Conservation (phyloP, 2,113 vertebrate species). For the Hippocampus comes region DNA sequence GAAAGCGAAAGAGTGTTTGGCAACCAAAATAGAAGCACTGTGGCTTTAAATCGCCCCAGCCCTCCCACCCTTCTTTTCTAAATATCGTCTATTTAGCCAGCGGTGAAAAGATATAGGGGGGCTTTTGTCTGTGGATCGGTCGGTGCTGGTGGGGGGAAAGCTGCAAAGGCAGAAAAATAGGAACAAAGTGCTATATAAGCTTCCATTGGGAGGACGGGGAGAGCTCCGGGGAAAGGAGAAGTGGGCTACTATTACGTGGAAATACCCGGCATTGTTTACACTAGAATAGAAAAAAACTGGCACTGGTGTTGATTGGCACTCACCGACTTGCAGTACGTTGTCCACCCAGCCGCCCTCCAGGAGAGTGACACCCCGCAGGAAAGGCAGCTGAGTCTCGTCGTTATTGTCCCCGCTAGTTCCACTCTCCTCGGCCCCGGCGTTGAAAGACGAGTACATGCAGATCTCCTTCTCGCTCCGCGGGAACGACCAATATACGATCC, state of each 20-base stretch:
- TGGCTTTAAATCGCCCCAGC: constrained; percentile 82
- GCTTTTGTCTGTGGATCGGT: constrained; percentile 89
- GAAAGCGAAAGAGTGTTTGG: constrained; percentile 62
- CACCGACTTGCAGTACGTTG: constrained; percentile 98
- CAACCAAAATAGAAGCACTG: constrained; percentile 75
- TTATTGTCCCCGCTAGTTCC: constrained; percentile 80
- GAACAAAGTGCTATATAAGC: constrained; percentile 84
- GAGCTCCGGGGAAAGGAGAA: constrained; percentile 73
- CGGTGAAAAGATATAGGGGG: constrained; percentile 84
- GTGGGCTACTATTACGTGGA: constrained; percentile 66
- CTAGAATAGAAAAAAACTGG: constrained; percentile 34
- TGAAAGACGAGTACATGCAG: constrained; percentile 98
- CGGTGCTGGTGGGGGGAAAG: constrained; percentile 71
- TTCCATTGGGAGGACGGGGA: constrained; percentile 74
- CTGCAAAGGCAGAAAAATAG: constrained; percentile 83
- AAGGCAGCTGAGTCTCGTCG: constrained; percentile 92
- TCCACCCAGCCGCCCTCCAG: constrained; percentile 94
- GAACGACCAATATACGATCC: constrained; percentile 98
- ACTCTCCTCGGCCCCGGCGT: constrained; percentile 85
- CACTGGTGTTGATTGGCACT: constrained; percentile 68
- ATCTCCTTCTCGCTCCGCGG: constrained; percentile 96
- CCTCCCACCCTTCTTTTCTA: constrained; percentile 83
- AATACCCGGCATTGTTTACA: constrained; percentile 63
- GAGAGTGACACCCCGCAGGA: constrained; percentile 92
- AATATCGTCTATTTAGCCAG: constrained; percentile 87